Base-by-base conservation (phyloP, 1,140 invertebrate species). In the Drosophila pachea region DNA sequence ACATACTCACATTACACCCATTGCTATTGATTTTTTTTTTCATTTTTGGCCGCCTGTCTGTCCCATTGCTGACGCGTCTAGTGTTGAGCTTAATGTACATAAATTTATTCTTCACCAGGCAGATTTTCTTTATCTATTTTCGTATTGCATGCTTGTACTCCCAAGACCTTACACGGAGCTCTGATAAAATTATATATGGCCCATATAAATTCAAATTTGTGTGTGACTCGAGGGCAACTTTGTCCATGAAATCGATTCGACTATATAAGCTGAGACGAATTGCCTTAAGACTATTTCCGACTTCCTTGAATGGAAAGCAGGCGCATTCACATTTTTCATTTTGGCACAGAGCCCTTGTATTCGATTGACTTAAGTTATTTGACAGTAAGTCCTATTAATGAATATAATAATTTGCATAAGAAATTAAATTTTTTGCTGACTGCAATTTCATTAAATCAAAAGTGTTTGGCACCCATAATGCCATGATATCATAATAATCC, bases 31-130 rank as follows among this genome's bases (percentile, higher is more conserved):
- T 82, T 82, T 47, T 47, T 47, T 47, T 47, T 45, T 4, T 31
- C 40, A 1, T 29, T 31, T 83, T 78, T 56, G 58, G 35, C 52
- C 40, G 40, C 36, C 47, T 74, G 60, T 68, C 50, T 79, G 61
- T 48, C 52, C 58, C 56, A 49, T 50, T 42, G 60, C 70, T 69
- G 59, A 77, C 62, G 61, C 70, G 66, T 62, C 60, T 68, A 62
- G 78, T 83, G 79, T 78, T 54, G 79, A 63, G 61, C 65, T 58
- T 78, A 84, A 84, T 83, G 78, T 71, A 49, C 60, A 69, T 75
- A 75, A 78, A 83, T 83, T 73, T 83, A 83, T 83, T 83, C 78
- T 65, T 56, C 72, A 61, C 68, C 72, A 78, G 79, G 58, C 58
- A 50, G 60, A 64, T 78, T 50, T 73, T 40, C 48, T 78, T 35